Conservation (phyloP, 2,888 invertebrate genomes). For the Drosophila picticornis region DNA sequence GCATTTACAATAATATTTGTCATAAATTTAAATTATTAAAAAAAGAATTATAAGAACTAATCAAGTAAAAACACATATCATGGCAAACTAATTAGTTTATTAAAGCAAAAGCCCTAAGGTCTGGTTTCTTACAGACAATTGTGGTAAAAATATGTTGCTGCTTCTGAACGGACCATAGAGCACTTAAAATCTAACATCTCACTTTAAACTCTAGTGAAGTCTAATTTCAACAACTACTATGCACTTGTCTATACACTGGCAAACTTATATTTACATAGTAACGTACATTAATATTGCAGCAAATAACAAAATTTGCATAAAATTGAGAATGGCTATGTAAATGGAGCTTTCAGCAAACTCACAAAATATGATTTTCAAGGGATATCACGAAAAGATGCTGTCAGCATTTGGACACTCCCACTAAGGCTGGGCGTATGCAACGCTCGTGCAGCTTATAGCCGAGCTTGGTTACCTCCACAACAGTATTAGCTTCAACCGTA, state of each 20-base stretch:
- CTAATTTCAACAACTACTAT: slow-evolving; percentile 3
- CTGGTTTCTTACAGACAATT: slow-evolving; percentile 26
- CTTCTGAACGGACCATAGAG: slow-evolving; percentile 18
- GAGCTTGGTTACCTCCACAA: slow-evolving; percentile 96
- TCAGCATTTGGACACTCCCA: slow-evolving; percentile 93
- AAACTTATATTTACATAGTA: slow-evolving; percentile 57
- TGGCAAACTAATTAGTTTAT: slow-evolving; percentile 43
- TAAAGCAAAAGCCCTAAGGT: slow-evolving; percentile 26
- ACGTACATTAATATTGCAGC: slow-evolving; percentile 66
- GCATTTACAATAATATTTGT: background rate
- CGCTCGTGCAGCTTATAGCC: slow-evolving; percentile 98
- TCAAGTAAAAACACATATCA: background rate
- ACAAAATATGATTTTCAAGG: background rate
- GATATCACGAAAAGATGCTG: slow-evolving; percentile 1
- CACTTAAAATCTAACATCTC: slow-evolving; percentile 35
- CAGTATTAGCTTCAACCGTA: slow-evolving; percentile 93
- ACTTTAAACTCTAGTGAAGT: slow-evolving; percentile 2
- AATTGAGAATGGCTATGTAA: slow-evolving; percentile 52
- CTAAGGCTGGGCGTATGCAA: slow-evolving; percentile 97
- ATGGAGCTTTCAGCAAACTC: slow-evolving; percentile 3
- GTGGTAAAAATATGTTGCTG: slow-evolving; percentile 41
- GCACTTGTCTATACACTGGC: slow-evolving; percentile 24
- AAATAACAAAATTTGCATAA: slow-evolving; percentile 67
- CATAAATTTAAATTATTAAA: background rate
- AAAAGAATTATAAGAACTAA: background rate